phyloP scores from a whole-genome alignment of 2,888 invertebrate genomes.

The Cheilosia grossa region DNA sequence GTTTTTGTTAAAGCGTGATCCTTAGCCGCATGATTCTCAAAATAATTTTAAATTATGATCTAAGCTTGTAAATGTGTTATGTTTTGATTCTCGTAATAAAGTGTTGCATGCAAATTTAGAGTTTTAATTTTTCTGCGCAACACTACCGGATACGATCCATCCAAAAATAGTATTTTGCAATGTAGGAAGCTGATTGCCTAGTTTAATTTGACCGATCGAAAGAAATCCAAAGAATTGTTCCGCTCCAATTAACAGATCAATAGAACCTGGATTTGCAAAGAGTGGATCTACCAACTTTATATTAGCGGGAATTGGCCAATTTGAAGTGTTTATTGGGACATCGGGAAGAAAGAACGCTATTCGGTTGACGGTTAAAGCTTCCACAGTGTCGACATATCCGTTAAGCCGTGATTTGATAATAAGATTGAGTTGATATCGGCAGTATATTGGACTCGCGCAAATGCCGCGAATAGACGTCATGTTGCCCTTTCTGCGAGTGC shows the following conservation, averaged over 20 bases:
- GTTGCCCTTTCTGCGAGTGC: not conserved
- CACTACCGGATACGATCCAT: conserved; percentile 67
- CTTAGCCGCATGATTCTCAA: conserved; percentile 17
- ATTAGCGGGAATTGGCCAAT: conserved; percentile 44
- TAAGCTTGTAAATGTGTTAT: conserved; percentile 4
- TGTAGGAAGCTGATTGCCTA: conserved; percentile 64
- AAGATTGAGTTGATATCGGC: conserved; percentile 2
- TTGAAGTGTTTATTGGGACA: conserved; percentile 35
- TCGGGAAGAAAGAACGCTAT: too few species aligned
- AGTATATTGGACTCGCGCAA: not conserved
- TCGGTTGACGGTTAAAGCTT: too few species aligned
- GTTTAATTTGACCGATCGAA: conserved; percentile 70
- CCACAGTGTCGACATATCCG: not conserved
- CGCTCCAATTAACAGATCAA: conserved; percentile 71
- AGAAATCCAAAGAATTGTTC: conserved; percentile 68
- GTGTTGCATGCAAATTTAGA: not conserved
- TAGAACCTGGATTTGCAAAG: conserved; percentile 60
- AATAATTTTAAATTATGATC: conserved; percentile 29
- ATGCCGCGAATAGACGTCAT: not conserved
- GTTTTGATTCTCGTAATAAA: conserved; percentile 12
- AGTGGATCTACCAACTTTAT: conserved; percentile 61
- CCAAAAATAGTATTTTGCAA: conserved; percentile 72
- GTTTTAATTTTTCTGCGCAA: not conserved
- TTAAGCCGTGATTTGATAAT: not conserved
- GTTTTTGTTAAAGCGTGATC: conserved; percentile 4